These are phyloP conservation scores for Wiebesia pumilae DNA, from an alignment of 1,140 invertebrate species.

Conservation along the genomic window DNA sequence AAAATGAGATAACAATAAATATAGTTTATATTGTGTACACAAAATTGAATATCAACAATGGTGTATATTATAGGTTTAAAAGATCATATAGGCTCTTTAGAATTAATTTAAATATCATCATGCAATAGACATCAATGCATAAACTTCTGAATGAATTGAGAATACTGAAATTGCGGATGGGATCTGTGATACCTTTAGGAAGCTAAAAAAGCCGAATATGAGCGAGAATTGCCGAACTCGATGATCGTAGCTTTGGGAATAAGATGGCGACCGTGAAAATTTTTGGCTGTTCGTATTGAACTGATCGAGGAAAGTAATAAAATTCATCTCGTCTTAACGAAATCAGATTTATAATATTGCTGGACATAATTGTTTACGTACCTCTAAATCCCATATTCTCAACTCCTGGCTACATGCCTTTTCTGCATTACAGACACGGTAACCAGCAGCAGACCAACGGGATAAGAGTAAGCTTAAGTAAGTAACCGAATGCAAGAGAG, in stretches of 20 bases:
- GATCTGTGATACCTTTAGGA: neutral
- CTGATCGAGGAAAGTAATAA: slow-evolving; percentile 43
- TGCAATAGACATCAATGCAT: no score
- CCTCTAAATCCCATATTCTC: neutral
- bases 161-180: no score
- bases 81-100: no score
- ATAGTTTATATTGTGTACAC: no score
- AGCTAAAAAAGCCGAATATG: slow-evolving; percentile 41
- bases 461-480: no score
- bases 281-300: slow-evolving; percentile 63
- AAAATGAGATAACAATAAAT: no score
- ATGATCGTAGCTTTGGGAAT: slow-evolving; percentile 54
- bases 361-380: neutral
- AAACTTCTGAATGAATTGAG: no score
- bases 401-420: neutral
- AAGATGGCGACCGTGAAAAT: slow-evolving; percentile 70
- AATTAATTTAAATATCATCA: no score
- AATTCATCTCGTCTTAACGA: neutral
- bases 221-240: slow-evolving; percentile 54
- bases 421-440: neutral
- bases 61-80: no score
- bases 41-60: no score
- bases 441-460: neutral
- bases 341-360: neutral
- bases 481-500: neutral